These are phyloP conservation scores for Orius laevigatus DNA, from an alignment of 1,140 invertebrate genomes.

Conservation along the genomic window DNA sequence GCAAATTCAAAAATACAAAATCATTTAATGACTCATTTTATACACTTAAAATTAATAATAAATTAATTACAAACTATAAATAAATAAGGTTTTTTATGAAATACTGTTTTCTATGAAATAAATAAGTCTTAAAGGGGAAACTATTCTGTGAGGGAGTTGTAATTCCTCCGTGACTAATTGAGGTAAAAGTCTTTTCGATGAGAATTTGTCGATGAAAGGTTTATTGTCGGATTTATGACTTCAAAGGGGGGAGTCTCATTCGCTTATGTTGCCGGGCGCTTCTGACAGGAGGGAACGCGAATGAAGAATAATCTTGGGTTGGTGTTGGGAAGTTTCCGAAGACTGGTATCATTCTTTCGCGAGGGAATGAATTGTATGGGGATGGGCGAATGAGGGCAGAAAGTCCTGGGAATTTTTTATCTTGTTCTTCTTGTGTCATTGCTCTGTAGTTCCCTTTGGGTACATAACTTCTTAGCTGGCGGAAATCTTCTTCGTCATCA, in stretches of 20 bases:
- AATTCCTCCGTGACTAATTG: no score
- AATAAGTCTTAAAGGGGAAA: no score
- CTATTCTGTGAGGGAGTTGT: no score
- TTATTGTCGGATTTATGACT: no score
- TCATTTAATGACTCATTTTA: no score
- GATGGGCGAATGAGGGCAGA: constrained; percentile 4
- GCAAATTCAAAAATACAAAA: no score
- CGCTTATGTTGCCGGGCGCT: constrained; percentile 17
- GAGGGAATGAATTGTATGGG: constrained; percentile 5
- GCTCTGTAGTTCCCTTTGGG: constrained; percentile 15
- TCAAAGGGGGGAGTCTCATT: constrained; percentile 19
- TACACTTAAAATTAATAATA: no score
- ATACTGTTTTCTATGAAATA: no score
- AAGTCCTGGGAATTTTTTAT: constrained; percentile 10
- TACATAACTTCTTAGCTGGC: constrained; percentile 24
- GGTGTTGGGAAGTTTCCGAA: not conserved
- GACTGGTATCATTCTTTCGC: constrained; percentile 8
- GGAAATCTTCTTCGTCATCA: constrained; percentile 19
- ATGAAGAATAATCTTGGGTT: not conserved
- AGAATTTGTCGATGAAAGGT: no score
- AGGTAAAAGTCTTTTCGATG: no score
- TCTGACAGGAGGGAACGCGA: constrained; percentile 9
- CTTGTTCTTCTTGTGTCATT: constrained; percentile 15
- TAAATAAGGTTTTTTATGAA: no score
- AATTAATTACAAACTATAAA: no score